Base-by-base conservation (phyloP, 2,888 invertebrate species). In the Rhogogaster chlorosoma region DNA sequence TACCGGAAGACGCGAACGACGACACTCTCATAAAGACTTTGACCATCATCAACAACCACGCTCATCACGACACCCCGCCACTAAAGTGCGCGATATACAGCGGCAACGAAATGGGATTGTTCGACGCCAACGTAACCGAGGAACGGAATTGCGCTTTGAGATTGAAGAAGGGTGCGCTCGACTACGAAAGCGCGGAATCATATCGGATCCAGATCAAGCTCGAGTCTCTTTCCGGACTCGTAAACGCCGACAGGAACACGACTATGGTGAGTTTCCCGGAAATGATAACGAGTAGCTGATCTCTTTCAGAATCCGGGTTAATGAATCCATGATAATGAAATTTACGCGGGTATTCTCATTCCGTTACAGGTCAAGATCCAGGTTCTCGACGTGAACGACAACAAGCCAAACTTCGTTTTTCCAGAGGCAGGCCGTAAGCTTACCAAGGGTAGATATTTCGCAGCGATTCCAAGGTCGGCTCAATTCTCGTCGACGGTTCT, bases 321-420 rank as follows among this genome's bases (percentile, higher is more conserved):
- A 26, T 26, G 26, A 26, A 61, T 10, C 18, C 18, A 15, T 32
- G 6, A 71, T n/a, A 71, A 6, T n/a, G n/a, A n/a, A n/a, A n/a
- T 75, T 49, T 22, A 26, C 10, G 26, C 12, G 61, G 61, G 22
- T 26, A 61, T 61, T 61, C 61, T 61, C 9, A 42, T 38, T 29
- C 9, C 38, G 32, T 88, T 88, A 1, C 89, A 95, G 89, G 95
- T 99, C 0, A 96, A 97, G 87, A 96, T 99, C 0, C 96, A 97
- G 87, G 96, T 99, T 0, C 94, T 95, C 0, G 99, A 99, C 92
- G 96, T 97, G 0, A 99, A 99, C 92, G 99, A 99, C 92, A 98
- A 99, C 92, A 95, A 95, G 0, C 99, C 99, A 0, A 95, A 95
- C 88, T 99, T 99, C 92, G 93, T 96, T 0, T 97, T 96, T 89